phyloP scores from a whole-genome alignment of 1,140 invertebrate genomes.

The Neotoxoptera formosana region DNA sequence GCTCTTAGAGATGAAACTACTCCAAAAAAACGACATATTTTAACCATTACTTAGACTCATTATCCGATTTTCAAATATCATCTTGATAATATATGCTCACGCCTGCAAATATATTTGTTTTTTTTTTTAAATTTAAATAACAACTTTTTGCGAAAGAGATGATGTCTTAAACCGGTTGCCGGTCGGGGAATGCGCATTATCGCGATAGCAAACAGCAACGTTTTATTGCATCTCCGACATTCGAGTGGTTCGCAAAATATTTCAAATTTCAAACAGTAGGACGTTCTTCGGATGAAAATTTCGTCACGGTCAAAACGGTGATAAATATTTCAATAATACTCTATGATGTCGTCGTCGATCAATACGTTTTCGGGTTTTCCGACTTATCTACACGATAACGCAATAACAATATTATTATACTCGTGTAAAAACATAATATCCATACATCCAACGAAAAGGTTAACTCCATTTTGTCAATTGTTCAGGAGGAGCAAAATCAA shows the following conservation, averaged over 20 bases:
- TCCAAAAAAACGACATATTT: background rate
- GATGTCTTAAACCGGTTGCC: background rate
- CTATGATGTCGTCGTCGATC: background rate
- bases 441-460: too few relatives aligned
- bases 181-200: background rate
- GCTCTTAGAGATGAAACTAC: too few relatives aligned
- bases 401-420: background rate
- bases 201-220: background rate
- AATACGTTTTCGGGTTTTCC: background rate
- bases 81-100: background rate
- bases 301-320: background rate
- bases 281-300: background rate
- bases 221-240: background rate
- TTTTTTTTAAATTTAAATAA: background rate
- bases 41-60: background rate
- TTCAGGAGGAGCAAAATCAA: too few relatives aligned
- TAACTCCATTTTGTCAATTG: too few relatives aligned
- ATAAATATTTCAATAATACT: background rate
- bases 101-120: background rate
- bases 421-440: too few relatives aligned
- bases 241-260: background rate
- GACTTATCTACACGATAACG: background rate
- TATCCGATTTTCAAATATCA: background rate
- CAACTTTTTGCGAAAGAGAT: background rate
- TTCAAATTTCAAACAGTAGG: background rate